A percentile compares a stretch with the other conserved stretches of the same genome.
These are phyloP conservation scores for Premnoplex brunnescens DNA, from an alignment of 2,797 vertebrate genomes.

Conservation along the genomic window DNA sequence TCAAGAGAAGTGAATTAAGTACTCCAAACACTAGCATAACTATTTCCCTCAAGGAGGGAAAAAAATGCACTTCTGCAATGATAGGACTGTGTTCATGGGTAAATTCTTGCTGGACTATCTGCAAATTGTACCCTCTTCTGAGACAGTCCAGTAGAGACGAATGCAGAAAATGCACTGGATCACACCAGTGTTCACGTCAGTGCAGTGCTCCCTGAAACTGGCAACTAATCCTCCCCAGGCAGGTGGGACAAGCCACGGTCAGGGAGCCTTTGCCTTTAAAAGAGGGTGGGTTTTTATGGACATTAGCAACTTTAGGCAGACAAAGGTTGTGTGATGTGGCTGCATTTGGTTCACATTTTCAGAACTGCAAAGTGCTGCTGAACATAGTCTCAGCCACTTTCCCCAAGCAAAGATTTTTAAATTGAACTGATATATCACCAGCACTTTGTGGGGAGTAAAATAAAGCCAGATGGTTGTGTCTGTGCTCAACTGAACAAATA, in stretches of 20 bases:
- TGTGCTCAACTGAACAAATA: neutral
- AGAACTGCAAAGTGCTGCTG: neutral
- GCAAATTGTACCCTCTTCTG: neutral
- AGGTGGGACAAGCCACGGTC: neutral
- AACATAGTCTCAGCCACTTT: rapidly evolving
- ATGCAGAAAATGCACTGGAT: neutral
- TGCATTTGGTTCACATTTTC: neutral
- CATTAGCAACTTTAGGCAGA: neutral
- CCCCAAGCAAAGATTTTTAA: neutral
- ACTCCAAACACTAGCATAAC: neutral
- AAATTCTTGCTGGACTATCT: neutral
- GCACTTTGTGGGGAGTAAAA: neutral
- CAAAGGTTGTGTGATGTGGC: neutral
- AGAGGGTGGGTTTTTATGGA: rapidly evolving
- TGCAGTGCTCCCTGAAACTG: neutral
- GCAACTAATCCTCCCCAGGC: neutral
- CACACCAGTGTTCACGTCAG: neutral
- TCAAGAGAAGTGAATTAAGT: neutral
- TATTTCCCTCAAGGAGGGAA: neutral
- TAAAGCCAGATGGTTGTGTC: neutral
- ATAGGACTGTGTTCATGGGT: neutral
- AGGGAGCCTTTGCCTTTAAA: neutral
- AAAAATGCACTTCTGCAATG: neutral
- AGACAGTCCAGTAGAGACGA: neutral
- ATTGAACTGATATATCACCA: neutral